These are phyloP conservation scores for Bufo bufo DNA, from an alignment of 2,113 vertebrate genomes.

Conservation along the genomic window DNA sequence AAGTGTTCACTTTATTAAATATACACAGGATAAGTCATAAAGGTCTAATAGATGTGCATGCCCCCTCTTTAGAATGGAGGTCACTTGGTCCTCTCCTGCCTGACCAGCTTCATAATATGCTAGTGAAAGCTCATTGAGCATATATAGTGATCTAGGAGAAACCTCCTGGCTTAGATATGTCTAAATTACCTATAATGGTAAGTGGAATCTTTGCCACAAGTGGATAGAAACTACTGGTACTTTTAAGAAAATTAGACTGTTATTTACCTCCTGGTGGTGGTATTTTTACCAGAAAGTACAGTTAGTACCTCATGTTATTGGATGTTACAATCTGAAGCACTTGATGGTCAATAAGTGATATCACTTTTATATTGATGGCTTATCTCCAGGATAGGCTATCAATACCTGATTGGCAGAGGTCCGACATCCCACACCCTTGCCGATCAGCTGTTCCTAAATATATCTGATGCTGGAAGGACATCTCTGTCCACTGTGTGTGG, in stretches of 20 bases:
- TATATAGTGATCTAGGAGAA: background rate
- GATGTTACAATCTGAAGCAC: background rate
- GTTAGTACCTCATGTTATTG: background rate
- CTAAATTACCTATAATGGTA: background rate
- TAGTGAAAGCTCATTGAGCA: background rate
- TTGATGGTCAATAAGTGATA: background rate
- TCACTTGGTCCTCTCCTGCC: too few relatives aligned
- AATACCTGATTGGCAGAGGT: too few relatives aligned
- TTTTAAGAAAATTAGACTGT: background rate
- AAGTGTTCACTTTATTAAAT: conserved; percentile 62
- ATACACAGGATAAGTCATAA: background rate
- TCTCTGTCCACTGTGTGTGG: too few relatives aligned
- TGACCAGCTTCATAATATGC: background rate
- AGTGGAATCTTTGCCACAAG: background rate
- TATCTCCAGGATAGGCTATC: too few relatives aligned
- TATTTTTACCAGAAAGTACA: background rate
- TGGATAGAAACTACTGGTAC: background rate
- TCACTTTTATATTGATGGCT: too few relatives aligned
- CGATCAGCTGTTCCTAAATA: too few relatives aligned
- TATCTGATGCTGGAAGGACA: too few relatives aligned
- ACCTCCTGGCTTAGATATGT: background rate
- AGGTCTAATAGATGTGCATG: too few relatives aligned
- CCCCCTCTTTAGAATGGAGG: too few relatives aligned
- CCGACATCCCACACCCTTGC: too few relatives aligned
- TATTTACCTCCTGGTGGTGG: background rate